Evolutionary conservation across 2,113 vertebrate genomes (phyloP), one percentile per base, ranked within the genome.

Genomic region (Cochlearius cochlearius): DNA sequence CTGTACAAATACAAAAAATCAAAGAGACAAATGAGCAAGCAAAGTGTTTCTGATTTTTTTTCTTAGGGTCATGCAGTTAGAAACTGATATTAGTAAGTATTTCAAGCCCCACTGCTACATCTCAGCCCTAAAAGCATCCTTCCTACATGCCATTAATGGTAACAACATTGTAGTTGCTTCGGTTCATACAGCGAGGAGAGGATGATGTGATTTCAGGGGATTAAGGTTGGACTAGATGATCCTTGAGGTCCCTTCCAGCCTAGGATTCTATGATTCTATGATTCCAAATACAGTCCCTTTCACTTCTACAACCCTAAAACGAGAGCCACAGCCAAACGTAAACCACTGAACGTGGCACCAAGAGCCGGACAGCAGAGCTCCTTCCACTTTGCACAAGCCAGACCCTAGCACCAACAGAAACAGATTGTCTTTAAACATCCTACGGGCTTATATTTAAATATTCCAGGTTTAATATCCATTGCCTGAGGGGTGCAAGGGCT

Each of bases 71-170:
- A 10, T 1, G 9, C 32, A 41, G 10, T 17, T 63, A 15, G 78
- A 53, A 85, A 7, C 6, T 10, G 3, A 50, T 10, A 13, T 10
- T 32, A 25, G 7, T 12, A 27, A 36, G 25, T 9, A 27, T 43
- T 74, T 86, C 64, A 36, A n/a, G 4, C 19, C 25, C 21, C 3
- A 1, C 39, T 62, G 53, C 47, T 19, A 5, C 41, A 20, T 17
- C 43, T 21, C 32, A n/a, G 47, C 30, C 41, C 11, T 7, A 39
- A 3, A 7, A 67, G 8, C n/a, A 26, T 17, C 45, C 19, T 68
- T 30, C 55, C 43, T 14, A 0, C 0, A 2, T 5, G 6, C 32
- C 7, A 2, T 11, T 55, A 11, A 1, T 1, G 13, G 45, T 14
- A 75, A 16, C 45, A 52, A 10, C 4, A 1, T 0, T 11, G 23